Evolutionary conservation across 1,140 invertebrate genomes (phyloP).

Genomic region (Drosophila guanche): DNA sequence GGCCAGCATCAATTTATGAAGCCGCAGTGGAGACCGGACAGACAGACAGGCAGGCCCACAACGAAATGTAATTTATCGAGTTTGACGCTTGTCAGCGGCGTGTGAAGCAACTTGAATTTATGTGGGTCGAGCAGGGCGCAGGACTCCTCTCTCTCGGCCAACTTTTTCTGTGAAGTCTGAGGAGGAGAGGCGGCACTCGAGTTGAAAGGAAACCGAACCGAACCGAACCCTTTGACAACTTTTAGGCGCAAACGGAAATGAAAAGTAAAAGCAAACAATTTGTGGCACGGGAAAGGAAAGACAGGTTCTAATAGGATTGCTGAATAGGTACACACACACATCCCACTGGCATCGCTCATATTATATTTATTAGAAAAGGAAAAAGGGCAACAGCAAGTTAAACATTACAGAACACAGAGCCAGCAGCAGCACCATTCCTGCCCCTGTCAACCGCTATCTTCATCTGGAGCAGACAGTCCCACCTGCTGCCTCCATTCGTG

Average conservation of each 20-base stretch:
- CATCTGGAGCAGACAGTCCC: slow-evolving; percentile 38
- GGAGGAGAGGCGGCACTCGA: slow-evolving; percentile 1
- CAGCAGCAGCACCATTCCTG: slow-evolving; percentile 10
- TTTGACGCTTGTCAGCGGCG: slow-evolving; percentile 65
- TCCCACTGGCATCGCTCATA: background rate
- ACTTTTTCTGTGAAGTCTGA: slow-evolving; percentile 32
- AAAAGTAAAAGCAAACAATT: slow-evolving; percentile 45
- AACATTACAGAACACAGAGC: background rate
- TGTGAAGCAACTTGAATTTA: slow-evolving; percentile 57
- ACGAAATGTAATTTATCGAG: slow-evolving; percentile 61
- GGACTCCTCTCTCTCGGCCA: slow-evolving; percentile 15
- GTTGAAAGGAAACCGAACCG: background rate
- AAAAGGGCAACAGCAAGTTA: slow-evolving; percentile 31
- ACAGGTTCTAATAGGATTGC: slow-evolving; percentile 28
- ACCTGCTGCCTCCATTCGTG: slow-evolving; percentile 9
- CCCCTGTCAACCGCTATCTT: slow-evolving; percentile 42
- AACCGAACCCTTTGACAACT: slow-evolving; percentile 55
- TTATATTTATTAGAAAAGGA: slow-evolving; percentile 19
- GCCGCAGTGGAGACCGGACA: slow-evolving; percentile 9
- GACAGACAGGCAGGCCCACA: slow-evolving; percentile 15
- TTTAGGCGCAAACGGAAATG: slow-evolving; percentile 46
- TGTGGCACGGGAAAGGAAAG: slow-evolving; percentile 13
- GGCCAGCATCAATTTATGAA: slow-evolving; percentile 48
- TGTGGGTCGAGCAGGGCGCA: slow-evolving; percentile 31
- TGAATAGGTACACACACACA: background rate